phyloP scores from a whole-genome alignment of 2,113 vertebrate genomes.

The Oceanodroma tethys region DNA sequence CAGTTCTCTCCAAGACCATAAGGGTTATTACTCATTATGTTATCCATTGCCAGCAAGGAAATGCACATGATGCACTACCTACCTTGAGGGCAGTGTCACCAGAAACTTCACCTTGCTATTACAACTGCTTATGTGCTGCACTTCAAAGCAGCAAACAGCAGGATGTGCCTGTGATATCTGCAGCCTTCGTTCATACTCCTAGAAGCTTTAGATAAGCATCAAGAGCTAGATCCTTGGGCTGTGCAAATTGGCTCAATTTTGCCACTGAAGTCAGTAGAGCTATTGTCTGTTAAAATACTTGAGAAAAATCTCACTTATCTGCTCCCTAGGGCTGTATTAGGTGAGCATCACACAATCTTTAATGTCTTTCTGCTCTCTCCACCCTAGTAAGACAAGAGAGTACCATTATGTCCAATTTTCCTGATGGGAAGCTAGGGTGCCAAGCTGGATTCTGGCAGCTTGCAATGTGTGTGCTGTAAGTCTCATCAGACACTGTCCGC shows the following conservation, averaged over 20 bases:
- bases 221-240: neutral
- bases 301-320: neutral
- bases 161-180: neutral
- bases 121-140: neutral
- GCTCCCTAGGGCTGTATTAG: neutral
- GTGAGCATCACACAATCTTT: neutral
- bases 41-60: neutral
- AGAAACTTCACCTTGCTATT: neutral
- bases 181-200: neutral
- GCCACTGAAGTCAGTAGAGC: neutral
- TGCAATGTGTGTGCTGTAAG: fast-evolving
- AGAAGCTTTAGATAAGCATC: neutral
- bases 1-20: neutral
- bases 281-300: neutral
- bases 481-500: neutral
- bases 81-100: neutral
- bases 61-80: neutral
- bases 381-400: neutral
- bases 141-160: neutral
- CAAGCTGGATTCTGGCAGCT: neutral
- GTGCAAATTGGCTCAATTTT: neutral
- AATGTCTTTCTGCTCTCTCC: neutral
- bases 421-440: neutral
- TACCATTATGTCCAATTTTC: neutral
- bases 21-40: neutral